Evolutionary conservation across 2,113 vertebrate species (phyloP).

Genomic region (Cacatua alba): DNA sequence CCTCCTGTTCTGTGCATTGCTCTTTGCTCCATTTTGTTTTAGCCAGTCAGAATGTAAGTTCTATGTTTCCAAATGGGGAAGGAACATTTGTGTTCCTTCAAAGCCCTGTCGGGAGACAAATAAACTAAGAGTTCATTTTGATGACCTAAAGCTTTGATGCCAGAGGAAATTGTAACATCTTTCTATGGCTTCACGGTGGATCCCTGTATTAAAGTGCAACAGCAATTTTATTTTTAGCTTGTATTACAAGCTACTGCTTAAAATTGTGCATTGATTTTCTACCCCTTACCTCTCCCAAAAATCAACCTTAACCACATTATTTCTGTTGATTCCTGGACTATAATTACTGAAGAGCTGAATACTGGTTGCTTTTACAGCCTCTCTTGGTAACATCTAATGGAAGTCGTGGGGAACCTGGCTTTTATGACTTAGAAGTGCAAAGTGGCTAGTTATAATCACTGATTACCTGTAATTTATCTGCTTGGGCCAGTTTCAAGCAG

Average conservation of each 20-base stretch:
- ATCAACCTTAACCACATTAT: not conserved
- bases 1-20: not conserved
- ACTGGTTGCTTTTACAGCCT: not conserved
- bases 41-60: not conserved
- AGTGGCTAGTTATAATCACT: not conserved
- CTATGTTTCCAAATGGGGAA: rapidly evolving
- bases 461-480: not conserved
- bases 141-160: not conserved
- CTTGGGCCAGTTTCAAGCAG: not conserved
- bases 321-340: not conserved
- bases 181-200: not conserved
- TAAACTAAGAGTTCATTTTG: not conserved
- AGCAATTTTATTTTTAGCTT: not conserved
- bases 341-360: not conserved
- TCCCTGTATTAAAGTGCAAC: not conserved
- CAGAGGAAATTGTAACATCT: not conserved
- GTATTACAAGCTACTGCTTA: not conserved
- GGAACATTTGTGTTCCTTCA: not conserved
- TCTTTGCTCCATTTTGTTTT: not conserved
- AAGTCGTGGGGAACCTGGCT: not conserved
- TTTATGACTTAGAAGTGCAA: not conserved
- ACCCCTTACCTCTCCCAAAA: not conserved
- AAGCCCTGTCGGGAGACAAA: not conserved
- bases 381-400: not conserved
- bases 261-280: not conserved